Percentiles rank a stretch among this genome's conserved stretches.
These are phyloP conservation scores for Atethmia centrago DNA, from an alignment of 2,888 invertebrate species.

Conservation along the genomic window DNA sequence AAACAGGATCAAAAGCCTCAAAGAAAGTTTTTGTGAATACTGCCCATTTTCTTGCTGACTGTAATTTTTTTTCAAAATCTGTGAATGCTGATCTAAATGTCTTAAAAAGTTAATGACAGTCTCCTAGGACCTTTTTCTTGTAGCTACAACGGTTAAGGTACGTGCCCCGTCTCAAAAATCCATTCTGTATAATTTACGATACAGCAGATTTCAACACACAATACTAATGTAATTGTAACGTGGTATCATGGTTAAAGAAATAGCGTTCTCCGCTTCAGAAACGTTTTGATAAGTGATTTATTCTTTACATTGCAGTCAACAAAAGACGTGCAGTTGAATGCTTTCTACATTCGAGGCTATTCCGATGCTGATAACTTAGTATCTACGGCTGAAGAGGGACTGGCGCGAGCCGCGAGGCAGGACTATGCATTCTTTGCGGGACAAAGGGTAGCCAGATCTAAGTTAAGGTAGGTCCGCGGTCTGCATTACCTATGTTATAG, in stretches of 20 bases:
- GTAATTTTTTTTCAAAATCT: too few relatives aligned
- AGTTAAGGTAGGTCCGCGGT: slow-evolving; percentile 74
- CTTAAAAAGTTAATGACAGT: too few relatives aligned
- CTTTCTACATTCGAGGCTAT: slow-evolving; percentile 89
- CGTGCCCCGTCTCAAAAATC: too few relatives aligned
- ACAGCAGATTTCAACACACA: background rate
- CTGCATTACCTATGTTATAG: background rate
- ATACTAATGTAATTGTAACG: background rate
- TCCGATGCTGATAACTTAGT: slow-evolving; percentile 88
- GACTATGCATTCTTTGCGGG: slow-evolving; percentile 92
- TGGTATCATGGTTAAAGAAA: background rate
- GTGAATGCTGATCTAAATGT: too few relatives aligned
- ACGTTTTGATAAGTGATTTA: background rate
- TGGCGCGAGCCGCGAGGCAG: slow-evolving; percentile 89
- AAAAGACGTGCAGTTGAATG: slow-evolving; percentile 89
- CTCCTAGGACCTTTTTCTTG: too few relatives aligned
- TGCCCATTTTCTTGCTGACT: too few relatives aligned
- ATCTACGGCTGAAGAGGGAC: slow-evolving; percentile 87
- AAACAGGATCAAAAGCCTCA: too few relatives aligned
- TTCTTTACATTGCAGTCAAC: slow-evolving; percentile 81
- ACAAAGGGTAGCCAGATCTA: slow-evolving; percentile 90
- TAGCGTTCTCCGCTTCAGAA: background rate
- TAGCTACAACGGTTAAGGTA: too few relatives aligned
- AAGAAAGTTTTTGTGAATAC: too few relatives aligned
- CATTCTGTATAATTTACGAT: background rate